These are phyloP conservation scores for Aegotheles bennettii DNA, from an alignment of 2,113 vertebrate genomes.

Conservation along the genomic window DNA sequence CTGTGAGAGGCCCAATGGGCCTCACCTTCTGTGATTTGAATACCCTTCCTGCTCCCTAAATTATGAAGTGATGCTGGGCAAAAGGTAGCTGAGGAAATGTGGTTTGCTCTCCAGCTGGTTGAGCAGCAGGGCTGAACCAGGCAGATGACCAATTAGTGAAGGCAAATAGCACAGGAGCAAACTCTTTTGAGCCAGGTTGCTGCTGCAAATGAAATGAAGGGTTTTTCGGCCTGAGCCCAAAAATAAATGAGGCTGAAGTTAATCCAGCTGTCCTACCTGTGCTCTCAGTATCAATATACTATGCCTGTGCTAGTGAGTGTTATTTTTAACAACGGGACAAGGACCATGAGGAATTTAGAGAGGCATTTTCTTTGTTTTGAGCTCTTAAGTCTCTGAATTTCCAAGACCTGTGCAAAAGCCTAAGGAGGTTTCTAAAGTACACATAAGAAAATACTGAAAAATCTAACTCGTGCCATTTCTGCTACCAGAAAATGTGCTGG, in stretches of 20 bases:
- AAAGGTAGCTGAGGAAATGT: neutral
- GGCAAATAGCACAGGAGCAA: neutral
- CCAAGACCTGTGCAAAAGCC: neutral
- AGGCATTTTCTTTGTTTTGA: neutral
- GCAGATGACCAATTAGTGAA: neutral
- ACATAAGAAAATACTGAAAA: neutral
- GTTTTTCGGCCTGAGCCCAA: neutral
- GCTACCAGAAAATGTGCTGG: neutral
- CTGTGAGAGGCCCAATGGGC: neutral
- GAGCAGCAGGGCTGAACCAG: neutral
- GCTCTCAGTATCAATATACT: neutral
- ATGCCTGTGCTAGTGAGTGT: neutral
- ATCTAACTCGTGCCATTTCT: neutral
- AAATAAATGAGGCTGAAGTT: constrained; percentile 11
- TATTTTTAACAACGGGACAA: neutral
- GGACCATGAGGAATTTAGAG: neutral
- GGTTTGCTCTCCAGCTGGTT: neutral
- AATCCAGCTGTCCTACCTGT: neutral
- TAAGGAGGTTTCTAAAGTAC: neutral
- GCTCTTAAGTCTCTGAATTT: neutral
- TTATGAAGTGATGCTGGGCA: neutral
- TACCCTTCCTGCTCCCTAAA: neutral
- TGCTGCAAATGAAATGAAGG: neutral
- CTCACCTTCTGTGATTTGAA: neutral
- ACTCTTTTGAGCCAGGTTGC: neutral